phyloP scores from a whole-genome alignment of 1,140 invertebrate species.

The Ceratitis capitata region DNA sequence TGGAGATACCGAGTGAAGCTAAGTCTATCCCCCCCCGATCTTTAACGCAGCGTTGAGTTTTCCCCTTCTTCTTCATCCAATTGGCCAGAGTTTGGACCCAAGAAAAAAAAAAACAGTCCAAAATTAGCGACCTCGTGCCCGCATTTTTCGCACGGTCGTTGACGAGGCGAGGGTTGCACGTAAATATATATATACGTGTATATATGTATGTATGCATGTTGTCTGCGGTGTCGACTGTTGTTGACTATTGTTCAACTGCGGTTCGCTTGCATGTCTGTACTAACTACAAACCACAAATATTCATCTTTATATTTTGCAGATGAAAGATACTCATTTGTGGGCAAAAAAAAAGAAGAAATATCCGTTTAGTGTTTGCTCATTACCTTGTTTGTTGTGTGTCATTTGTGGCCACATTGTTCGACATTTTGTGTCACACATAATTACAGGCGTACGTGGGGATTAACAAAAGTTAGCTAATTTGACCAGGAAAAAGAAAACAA shows the following conservation, averaged over 20 bases:
- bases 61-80: too few relatives aligned
- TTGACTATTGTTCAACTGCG: constrained; percentile 28
- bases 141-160: not conserved
- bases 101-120: not conserved
- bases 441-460: too few relatives aligned
- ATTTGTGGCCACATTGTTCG: constrained; percentile 10
- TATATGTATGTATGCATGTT: not conserved
- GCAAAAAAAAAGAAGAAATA: too few relatives aligned
- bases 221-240: constrained; percentile 8
- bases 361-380: not conserved
- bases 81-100: too few relatives aligned
- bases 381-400: not conserved
- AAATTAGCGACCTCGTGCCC: not conserved
- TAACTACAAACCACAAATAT: not conserved
- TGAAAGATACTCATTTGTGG: constrained; percentile 5
- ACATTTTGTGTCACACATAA: too few relatives aligned
- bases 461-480: too few relatives aligned
- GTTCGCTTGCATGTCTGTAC: not conserved
- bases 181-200: not conserved
- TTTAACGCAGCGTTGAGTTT: too few relatives aligned
- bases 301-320: not conserved
- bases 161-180: not conserved
- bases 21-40: too few relatives aligned
- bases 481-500: too few relatives aligned
- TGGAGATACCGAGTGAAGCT: too few relatives aligned